Percentiles rank a stretch among this genome's conserved stretches.
phyloP scores from a whole-genome alignment of 2,113 vertebrate species.

The Sprattus sprattus region DNA sequence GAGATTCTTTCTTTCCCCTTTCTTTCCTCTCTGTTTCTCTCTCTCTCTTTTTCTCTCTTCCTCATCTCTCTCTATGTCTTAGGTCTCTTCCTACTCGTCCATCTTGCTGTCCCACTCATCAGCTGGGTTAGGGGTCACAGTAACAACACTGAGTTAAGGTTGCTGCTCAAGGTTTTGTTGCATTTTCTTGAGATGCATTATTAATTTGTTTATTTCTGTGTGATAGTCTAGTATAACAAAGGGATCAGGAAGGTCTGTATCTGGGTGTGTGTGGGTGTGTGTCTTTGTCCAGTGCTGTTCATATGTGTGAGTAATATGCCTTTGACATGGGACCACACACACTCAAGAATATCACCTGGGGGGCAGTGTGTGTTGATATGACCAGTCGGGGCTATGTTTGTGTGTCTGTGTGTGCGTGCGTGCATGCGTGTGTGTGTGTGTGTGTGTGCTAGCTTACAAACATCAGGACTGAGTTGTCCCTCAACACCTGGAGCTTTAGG shows the following conservation, averaged over 20 bases:
- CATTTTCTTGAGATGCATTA: neutral
- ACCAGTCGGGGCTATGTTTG: neutral
- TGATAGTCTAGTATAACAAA: neutral
- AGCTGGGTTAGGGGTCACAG: neutral
- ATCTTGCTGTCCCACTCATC: neutral
- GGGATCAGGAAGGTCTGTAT: neutral
- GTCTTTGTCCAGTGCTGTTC: neutral
- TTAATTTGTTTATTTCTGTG: neutral
- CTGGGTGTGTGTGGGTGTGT: neutral
- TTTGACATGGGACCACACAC: neutral
- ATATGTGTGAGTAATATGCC: neutral
- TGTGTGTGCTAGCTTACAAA: neutral
- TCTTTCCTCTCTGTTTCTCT: neutral
- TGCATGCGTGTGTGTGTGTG: neutral
- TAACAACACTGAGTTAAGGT: neutral
- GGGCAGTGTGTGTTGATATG: neutral
- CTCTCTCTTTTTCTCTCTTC: neutral
- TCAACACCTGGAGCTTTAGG: constrained; percentile 28
- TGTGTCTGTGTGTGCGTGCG: neutral
- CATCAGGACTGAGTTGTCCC: constrained; percentile 16
- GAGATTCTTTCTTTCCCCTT: no score
- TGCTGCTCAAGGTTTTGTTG: neutral
- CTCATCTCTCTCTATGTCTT: no score
- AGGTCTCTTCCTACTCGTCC: no score
- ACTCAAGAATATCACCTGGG: neutral